Evolutionary conservation across 2,113 vertebrate species (phyloP).

Genomic region (Meles meles): DNA sequence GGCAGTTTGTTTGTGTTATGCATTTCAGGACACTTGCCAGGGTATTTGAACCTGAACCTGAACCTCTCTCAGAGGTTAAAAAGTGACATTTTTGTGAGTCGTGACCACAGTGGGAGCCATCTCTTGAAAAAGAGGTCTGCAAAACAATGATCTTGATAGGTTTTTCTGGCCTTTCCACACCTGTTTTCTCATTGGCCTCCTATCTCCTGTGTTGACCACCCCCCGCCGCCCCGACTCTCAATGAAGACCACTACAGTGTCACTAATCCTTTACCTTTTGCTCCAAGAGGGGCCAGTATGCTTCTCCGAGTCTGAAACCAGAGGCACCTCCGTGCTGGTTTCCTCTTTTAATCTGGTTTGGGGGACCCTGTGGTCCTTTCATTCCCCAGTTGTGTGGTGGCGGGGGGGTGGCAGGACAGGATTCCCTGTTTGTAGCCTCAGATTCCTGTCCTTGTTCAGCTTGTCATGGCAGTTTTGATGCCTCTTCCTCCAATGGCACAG

Average conservation of each 20-base stretch:
- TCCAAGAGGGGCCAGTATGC: background rate
- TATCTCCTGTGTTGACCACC: accelerated
- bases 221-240: background rate
- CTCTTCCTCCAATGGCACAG: background rate
- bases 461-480: background rate
- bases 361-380: background rate
- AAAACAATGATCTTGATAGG: background rate
- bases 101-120: background rate
- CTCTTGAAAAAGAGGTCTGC: background rate
- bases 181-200: background rate
- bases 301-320: background rate
- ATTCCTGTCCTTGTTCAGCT: background rate
- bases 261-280: background rate
- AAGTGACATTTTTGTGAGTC: background rate
- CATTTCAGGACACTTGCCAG: background rate
- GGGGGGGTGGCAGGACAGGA: background rate
- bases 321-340: background rate
- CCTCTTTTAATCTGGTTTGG: background rate
- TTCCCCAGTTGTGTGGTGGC: background rate
- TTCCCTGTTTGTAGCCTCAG: background rate
- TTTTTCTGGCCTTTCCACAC: background rate
- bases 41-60: background rate
- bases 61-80: background rate
- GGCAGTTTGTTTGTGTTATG: background rate
- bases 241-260: accelerated